A percentile compares a stretch with the other conserved stretches of the same genome.
phyloP scores from a whole-genome alignment of 2,113 vertebrate species.

The Oreocharis arfaki region DNA sequence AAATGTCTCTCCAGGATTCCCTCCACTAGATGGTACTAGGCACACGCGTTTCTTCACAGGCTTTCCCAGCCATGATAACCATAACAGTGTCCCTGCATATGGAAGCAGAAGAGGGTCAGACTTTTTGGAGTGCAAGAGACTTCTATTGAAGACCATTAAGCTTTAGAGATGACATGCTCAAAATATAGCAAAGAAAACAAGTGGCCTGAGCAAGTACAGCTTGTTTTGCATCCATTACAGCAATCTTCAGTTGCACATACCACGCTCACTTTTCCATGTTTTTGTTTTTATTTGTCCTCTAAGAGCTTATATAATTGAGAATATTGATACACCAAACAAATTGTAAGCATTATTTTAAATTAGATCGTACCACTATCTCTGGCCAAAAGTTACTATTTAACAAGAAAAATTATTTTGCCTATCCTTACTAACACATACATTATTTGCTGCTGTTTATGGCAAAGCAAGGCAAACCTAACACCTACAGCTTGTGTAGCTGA shows the following conservation, averaged over 20 bases:
- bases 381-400: neutral
- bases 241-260: neutral
- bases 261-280: neutral
- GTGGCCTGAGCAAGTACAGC: neutral
- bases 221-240: neutral
- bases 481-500: neutral
- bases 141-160: neutral
- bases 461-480: neutral
- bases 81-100: neutral
- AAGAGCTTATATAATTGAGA: neutral
- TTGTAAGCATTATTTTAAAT: neutral
- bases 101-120: neutral
- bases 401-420: neutral
- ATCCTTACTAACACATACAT: neutral
- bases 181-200: neutral
- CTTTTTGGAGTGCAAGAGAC: neutral
- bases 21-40: conserved; percentile 60
- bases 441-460: neutral
- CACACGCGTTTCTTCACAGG: neutral
- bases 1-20: neutral
- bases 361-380: neutral
- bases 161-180: neutral
- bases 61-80: neutral
- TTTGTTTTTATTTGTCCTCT: neutral
- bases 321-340: neutral